Evolutionary conservation across 2,888 invertebrate species (phyloP).

Genomic region (Diarsia dahlii): DNA sequence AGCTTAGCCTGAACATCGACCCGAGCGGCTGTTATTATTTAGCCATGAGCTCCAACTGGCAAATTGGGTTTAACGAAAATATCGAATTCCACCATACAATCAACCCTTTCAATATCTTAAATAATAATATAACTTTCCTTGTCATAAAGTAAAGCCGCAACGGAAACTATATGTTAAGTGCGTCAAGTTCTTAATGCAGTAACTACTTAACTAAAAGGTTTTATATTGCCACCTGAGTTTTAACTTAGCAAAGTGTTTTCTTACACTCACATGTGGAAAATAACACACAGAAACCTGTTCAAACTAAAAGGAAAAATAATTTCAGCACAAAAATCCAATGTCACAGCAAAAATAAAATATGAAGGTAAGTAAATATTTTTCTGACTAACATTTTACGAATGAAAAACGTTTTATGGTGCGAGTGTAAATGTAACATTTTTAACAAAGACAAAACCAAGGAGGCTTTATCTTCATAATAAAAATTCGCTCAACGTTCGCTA

Average conservation of each 20-base stretch:
- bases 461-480: not conserved
- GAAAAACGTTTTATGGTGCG: not conserved
- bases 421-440: not conserved
- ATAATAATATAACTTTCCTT: too few species aligned
- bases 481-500: conserved; percentile 13
- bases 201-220: conserved; percentile 48
- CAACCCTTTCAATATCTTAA: too few species aligned
- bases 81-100: too few species aligned
- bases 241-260: conserved; percentile 32
- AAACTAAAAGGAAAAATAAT: conserved; percentile 13
- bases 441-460: not conserved
- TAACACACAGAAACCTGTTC: not conserved
- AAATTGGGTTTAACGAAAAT: too few species aligned
- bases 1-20: too few species aligned
- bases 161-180: not conserved
- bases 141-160: not conserved
- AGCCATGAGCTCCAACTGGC: too few species aligned
- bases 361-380: not conserved
- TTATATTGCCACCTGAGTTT: conserved; percentile 19
- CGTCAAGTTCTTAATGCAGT: not conserved
- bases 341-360: not conserved
- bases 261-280: not conserved
- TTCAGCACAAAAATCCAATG: not conserved
- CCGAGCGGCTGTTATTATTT: too few species aligned
- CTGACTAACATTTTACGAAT: not conserved